Base-by-base conservation (phyloP, 2,113 vertebrate species). In the Clarias magur region DNA sequence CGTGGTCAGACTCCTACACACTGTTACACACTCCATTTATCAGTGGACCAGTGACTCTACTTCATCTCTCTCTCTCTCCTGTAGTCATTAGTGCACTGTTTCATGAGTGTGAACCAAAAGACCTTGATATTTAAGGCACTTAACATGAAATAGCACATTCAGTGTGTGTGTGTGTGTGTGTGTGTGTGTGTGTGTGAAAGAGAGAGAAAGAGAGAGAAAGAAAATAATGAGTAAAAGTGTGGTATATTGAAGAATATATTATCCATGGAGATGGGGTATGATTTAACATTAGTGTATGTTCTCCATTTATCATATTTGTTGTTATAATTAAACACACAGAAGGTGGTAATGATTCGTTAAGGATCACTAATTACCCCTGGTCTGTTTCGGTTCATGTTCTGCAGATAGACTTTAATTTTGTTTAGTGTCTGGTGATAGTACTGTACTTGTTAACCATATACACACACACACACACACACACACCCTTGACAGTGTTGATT, bases 181-280 rank as follows among this genome's bases (percentile, higher is more conserved):
- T 60, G 54, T 17, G 68, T 34, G 54, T 16, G 19, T 59, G 54
- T 38, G 34, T 42, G 42, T 59, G 23, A 38, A 30, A 25, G 21
- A 59, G 54, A 25, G 19, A 73, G 12, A 38, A 30, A 25, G 21
- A 59, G 54, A 25, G 19, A 73, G 12, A 38, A 57, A 57, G 67
- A 67, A 27, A 48, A 67, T 16, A 72, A 27, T 59, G 62, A 59
- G 82, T 17, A 21, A 27, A 7, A 68, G 42, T 78, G 75, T 78
- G 48, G 76, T 79, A 19, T 57, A 56, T 59, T 38, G 75, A 12
- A 25, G 85, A 85, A 80, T 86, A 57, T 85, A 23, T 63, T 19
- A 62, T 57, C 17, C 68, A 30, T 72, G 68, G 9, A 68, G 5
- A 5, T 4, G 2, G 11, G 38, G 23, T 23, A 19, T 21, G 68